Conservation (phyloP, 2,888 invertebrate genomes). For the Xanthorhoe designata region DNA sequence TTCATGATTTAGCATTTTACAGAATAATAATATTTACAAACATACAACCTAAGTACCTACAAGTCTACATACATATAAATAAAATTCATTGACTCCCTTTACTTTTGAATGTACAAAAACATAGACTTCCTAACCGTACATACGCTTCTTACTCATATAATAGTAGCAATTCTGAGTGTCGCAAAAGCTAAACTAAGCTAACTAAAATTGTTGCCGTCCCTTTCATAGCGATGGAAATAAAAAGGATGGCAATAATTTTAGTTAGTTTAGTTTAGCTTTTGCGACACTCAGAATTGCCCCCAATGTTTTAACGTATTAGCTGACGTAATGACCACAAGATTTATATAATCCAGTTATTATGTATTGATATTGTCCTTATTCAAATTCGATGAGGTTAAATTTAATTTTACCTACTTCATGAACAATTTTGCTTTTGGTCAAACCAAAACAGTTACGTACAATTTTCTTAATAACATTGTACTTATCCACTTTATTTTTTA, state of each 20-base stretch:
- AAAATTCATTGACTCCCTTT: slow-evolving; percentile 84
- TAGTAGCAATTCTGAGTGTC: too few relatives aligned
- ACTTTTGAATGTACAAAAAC: slow-evolving; percentile 78
- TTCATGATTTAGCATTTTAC: slow-evolving; percentile 85
- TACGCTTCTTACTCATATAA: slow-evolving; percentile 59
- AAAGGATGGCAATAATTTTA: too few relatives aligned
- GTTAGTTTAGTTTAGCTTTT: too few relatives aligned
- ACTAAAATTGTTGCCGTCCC: too few relatives aligned
- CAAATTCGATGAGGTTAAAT: neutral
- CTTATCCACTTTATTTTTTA: neutral
- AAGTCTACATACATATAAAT: slow-evolving; percentile 83
- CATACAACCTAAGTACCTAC: slow-evolving; percentile 74
- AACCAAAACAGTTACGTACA: neutral
- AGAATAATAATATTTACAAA: slow-evolving; percentile 84
- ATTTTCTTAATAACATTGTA: neutral
- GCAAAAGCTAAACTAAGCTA: too few relatives aligned
- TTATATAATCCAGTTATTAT: neutral
- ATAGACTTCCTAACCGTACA: slow-evolving; percentile 62
- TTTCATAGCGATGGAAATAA: too few relatives aligned
- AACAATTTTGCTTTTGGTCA: neutral
- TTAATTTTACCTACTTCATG: neutral
- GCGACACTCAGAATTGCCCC: too few relatives aligned
- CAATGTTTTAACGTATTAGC: slow-evolving; percentile 57
- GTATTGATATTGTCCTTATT: neutral
- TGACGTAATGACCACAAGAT: slow-evolving; percentile 60